Percentiles rank a stretch among this genome's conserved stretches.
These are phyloP conservation scores for Lytechinus variegatus DNA, from an alignment of 35 echinoderm and acorn worm genomes.

Conservation along the genomic window DNA sequence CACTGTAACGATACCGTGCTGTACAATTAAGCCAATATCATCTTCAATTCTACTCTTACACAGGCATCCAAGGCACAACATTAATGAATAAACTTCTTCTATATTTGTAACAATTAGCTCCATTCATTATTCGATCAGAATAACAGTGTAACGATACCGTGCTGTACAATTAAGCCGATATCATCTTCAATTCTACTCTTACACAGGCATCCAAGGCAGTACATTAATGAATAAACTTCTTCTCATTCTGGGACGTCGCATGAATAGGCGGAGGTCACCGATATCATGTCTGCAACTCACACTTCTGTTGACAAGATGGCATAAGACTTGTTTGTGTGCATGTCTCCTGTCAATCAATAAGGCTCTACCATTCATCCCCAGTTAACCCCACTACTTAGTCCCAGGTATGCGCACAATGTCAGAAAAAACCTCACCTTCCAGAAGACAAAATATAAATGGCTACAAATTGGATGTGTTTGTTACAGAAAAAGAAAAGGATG, in stretches of 20 bases:
- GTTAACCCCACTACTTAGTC: not conserved
- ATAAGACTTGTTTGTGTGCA: not conserved
- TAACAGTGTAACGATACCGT: not conserved
- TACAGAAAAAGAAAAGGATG: too few relatives aligned
- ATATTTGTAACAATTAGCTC: too few relatives aligned
- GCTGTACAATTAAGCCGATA: not conserved
- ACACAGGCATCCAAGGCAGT: not conserved
- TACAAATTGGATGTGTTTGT: too few relatives aligned
- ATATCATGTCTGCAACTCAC: not conserved
- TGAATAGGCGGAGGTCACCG: not conserved
- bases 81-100: not conserved
- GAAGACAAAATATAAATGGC: not conserved
- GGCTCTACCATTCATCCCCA: not conserved
- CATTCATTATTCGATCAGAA: not conserved
- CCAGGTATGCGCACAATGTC: not conserved
- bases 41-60: not conserved
- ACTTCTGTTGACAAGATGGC: constrained; percentile 17
- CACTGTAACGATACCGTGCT: not conserved
- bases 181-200: not conserved
- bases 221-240: not conserved
- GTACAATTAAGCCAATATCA: not conserved
- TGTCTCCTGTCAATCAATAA: not conserved
- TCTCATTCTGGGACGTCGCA: not conserved
- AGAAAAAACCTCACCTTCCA: not conserved
- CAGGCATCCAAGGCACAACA: not conserved